These are phyloP conservation scores for Limnephilus rhombicus DNA, from an alignment of 2,888 invertebrate species.

Conservation along the genomic window DNA sequence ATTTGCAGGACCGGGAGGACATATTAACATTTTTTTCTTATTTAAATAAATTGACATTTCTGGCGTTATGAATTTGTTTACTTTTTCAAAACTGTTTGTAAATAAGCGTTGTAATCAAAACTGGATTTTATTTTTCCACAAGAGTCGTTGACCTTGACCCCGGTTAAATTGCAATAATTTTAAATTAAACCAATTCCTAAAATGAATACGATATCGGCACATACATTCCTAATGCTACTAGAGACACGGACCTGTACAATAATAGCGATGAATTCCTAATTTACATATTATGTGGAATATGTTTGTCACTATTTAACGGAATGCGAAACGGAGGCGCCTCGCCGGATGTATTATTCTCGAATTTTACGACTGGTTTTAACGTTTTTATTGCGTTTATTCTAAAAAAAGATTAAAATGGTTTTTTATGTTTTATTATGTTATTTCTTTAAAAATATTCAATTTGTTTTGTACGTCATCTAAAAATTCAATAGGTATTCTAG, in stretches of 20 bases:
- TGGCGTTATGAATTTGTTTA: no score
- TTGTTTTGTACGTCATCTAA: neutral
- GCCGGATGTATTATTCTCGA: neutral
- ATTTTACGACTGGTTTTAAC: neutral
- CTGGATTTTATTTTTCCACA: no score
- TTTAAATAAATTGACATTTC: neutral
- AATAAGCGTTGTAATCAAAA: neutral
- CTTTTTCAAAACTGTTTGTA: neutral
- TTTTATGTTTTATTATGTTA: neutral
- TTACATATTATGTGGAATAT: conserved; percentile 23
- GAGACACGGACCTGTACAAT: neutral
- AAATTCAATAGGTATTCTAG: neutral
- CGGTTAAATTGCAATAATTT: neutral
- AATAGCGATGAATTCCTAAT: neutral
- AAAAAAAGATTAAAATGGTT: neutral
- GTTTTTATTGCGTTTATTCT: neutral
- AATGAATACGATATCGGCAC: neutral
- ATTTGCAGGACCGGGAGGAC: no score
- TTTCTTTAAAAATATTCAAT: neutral
- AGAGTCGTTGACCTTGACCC: neutral
- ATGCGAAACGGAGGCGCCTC: conserved; percentile 34
- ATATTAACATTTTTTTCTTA: no score
- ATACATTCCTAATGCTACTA: neutral
- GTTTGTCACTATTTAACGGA: conserved; percentile 6
- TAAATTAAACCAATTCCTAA: neutral